Evolutionary conservation across 2,113 vertebrate genomes (phyloP).

Genomic region (Tragelaphus strepsiceros): DNA sequence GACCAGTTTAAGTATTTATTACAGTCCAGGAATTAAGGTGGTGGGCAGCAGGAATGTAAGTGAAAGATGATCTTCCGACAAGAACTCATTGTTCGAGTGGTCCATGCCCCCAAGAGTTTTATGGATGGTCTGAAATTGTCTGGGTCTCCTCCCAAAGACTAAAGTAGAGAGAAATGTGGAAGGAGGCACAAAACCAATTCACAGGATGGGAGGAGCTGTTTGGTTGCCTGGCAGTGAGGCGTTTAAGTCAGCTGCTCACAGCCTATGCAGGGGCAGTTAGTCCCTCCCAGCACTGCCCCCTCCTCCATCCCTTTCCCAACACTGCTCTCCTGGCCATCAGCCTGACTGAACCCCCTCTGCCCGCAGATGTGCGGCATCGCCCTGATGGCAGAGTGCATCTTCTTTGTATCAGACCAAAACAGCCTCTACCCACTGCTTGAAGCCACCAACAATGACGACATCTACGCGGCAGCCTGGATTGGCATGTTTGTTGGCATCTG

Average conservation of each 20-base stretch:
- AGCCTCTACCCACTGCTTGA: slow-evolving; percentile 78
- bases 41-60: no score
- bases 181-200: not conserved
- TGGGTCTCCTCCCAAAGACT: not conserved
- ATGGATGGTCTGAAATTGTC: not conserved
- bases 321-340: not conserved
- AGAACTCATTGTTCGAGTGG: not conserved
- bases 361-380: slow-evolving; percentile 83
- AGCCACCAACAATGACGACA: slow-evolving; percentile 78
- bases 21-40: not conserved
- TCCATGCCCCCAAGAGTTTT: not conserved
- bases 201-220: not conserved
- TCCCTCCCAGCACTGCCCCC: not conserved
- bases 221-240: not conserved
- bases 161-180: not conserved
- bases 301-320: not conserved
- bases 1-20: not conserved
- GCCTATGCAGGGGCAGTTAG: not conserved
- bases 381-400: slow-evolving; percentile 86
- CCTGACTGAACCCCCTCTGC: slow-evolving; percentile 5
- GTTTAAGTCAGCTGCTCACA: not conserved
- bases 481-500: slow-evolving; percentile 85
- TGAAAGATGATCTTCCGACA: not conserved
- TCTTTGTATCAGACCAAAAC: slow-evolving; percentile 79
- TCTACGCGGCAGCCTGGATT: slow-evolving; percentile 84